Percentiles rank a stretch among this genome's conserved stretches.
Evolutionary conservation across 1,140 invertebrate genomes (phyloP).

Genomic region (Elymnias hypermnestra): DNA sequence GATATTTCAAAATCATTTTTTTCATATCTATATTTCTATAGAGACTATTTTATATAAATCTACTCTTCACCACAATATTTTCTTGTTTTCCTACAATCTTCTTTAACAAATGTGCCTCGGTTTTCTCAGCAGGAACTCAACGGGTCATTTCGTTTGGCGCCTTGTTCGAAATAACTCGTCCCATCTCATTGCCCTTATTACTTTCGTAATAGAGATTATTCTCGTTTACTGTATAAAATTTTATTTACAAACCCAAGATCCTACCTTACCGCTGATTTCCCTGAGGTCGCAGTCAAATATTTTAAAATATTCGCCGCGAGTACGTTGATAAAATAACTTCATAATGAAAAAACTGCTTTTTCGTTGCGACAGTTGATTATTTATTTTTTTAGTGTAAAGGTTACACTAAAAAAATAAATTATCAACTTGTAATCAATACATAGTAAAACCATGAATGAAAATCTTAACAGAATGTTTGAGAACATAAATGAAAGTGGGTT

Average conservation of each 20-base stretch:
- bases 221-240: conserved; percentile 18
- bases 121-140: conserved; percentile 17
- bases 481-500: no score
- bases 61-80: conserved; percentile 3
- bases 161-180: conserved; percentile 18
- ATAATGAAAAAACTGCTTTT: conserved; percentile 17
- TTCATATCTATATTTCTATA: no score
- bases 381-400: no score
- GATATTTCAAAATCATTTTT: no score
- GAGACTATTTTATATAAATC: no score
- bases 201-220: conserved; percentile 27
- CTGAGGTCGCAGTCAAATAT: conserved; percentile 52
- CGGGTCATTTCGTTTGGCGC: conserved; percentile 34
- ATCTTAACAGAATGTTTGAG: no score
- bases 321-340: conserved; percentile 37
- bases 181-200: conserved; percentile 22
- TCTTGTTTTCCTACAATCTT: conserved; percentile 16
- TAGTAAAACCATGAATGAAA: no score
- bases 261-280: conserved; percentile 53
- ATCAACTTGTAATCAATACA: no score
- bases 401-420: no score
- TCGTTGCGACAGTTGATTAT: neutral
- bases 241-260: conserved; percentile 26
- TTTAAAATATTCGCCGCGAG: conserved; percentile 53
- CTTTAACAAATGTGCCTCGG: conserved; percentile 18